Evolutionary conservation across 2,113 vertebrate genomes (phyloP).

Genomic region (Coreoperca whiteheadi): DNA sequence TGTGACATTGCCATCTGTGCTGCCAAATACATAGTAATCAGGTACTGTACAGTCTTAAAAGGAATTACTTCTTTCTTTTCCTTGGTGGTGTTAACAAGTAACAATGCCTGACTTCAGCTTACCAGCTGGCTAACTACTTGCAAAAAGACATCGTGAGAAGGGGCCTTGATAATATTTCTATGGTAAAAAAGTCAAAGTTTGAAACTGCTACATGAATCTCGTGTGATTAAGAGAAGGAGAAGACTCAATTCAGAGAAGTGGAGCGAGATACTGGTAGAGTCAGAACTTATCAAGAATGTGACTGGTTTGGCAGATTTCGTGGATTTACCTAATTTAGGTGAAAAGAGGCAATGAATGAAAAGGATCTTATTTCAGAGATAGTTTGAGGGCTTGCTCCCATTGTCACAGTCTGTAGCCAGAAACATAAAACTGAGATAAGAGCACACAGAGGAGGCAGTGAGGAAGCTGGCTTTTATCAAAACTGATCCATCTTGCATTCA

Average conservation of each 20-base stretch:
- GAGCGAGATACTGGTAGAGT: neutral
- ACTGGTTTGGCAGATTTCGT: neutral
- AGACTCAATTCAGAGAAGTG: neutral
- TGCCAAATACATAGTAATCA: neutral
- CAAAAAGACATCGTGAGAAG: neutral
- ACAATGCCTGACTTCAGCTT: neutral
- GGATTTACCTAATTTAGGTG: neutral
- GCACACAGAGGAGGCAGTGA: neutral
- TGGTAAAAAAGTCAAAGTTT: neutral
- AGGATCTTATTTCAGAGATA: conserved; percentile 7
- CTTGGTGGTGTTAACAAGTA: neutral
- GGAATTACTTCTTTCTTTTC: neutral
- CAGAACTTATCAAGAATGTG: neutral
- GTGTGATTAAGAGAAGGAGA: neutral
- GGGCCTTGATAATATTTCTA: neutral
- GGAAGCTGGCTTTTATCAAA: conserved; percentile 33
- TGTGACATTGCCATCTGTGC: neutral
- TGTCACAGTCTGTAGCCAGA: conserved; percentile 1
- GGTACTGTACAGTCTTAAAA: neutral
- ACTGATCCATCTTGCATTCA: conserved; percentile 35
- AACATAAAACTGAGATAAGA: neutral
- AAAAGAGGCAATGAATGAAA: neutral
- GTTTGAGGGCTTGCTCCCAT: neutral
- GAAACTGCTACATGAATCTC: neutral
- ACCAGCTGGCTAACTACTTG: neutral